Percentiles rank a stretch among this genome's conserved stretches.
phyloP scores from a whole-genome alignment of 2,113 vertebrate genomes.

The Micromys minutus region DNA sequence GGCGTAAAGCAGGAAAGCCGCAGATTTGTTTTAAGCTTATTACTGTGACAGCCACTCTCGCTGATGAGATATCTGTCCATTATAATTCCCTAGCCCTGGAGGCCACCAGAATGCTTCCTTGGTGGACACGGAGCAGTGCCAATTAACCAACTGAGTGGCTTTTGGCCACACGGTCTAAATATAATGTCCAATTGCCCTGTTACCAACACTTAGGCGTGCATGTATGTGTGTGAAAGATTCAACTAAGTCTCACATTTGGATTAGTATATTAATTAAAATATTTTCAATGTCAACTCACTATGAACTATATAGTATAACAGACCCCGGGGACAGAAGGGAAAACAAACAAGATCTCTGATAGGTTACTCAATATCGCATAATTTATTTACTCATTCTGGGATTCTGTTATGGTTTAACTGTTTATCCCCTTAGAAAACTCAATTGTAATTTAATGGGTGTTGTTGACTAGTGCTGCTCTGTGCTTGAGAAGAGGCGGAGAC shows the following conservation, averaged over 20 bases:
- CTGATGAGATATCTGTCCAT: neutral
- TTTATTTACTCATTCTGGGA: neutral
- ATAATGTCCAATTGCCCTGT: neutral
- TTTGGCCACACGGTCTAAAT: neutral
- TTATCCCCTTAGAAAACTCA: neutral
- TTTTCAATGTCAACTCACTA: neutral
- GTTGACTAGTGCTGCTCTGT: neutral
- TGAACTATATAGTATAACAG: neutral
- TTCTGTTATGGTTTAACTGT: neutral
- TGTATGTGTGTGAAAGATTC: neutral
- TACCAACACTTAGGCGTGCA: neutral
- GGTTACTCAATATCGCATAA: neutral
- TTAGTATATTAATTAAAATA: slow-evolving; percentile 17
- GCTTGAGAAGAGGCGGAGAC: neutral
- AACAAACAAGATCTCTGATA: neutral
- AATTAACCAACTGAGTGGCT: neutral
- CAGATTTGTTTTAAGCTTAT: slow-evolving; percentile 20
- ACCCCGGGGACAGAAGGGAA: neutral
- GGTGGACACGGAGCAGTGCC: neutral
- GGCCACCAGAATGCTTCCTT: neutral
- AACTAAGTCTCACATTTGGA: neutral
- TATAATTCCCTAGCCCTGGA: neutral
- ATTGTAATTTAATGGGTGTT: neutral
- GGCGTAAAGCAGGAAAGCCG: neutral
- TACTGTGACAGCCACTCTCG: neutral